Evolutionary conservation across 2,888 invertebrate species (phyloP).

Genomic region (Drepanosiphum platanoidis): DNA sequence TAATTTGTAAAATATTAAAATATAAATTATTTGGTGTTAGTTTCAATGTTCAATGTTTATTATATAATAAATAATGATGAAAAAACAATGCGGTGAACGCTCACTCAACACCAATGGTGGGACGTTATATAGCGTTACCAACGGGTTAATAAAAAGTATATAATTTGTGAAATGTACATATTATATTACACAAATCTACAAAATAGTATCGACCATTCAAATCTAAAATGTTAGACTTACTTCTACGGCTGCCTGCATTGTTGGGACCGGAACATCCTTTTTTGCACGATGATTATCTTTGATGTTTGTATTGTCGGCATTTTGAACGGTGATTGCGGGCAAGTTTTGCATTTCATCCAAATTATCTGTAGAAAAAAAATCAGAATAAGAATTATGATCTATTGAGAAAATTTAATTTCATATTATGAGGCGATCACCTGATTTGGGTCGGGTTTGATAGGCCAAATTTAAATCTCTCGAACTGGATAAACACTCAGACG

Average conservation of each 20-base stretch:
- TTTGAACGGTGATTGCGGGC: constrained; percentile 10
- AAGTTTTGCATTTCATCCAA: constrained; percentile 19
- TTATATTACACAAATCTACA: too few relatives aligned
- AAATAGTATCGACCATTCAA: too few relatives aligned
- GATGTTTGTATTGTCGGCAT: constrained; percentile 14
- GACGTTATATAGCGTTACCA: too few relatives aligned
- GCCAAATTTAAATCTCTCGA: constrained; percentile 28
- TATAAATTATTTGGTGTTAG: too few relatives aligned
- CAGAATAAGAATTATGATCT: background rate
- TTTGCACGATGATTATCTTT: constrained; percentile 34
- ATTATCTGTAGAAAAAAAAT: background rate
- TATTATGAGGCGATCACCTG: background rate
- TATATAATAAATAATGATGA: too few relatives aligned
- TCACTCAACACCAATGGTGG: too few relatives aligned
- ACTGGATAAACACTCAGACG: constrained; percentile 22
- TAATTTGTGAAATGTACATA: too few relatives aligned
- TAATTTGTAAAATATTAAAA: too few relatives aligned
- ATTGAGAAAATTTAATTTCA: background rate
- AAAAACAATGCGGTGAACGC: too few relatives aligned
- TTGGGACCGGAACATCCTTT: constrained; percentile 22
- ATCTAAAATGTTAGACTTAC: too few relatives aligned
- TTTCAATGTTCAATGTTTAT: too few relatives aligned
- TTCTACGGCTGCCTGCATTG: constrained; percentile 23
- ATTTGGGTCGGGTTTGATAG: constrained; percentile 16
- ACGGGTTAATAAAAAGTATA: too few relatives aligned